Base-by-base conservation (phyloP, 2,113 vertebrate genomes). In the Cochlearius cochlearius region DNA sequence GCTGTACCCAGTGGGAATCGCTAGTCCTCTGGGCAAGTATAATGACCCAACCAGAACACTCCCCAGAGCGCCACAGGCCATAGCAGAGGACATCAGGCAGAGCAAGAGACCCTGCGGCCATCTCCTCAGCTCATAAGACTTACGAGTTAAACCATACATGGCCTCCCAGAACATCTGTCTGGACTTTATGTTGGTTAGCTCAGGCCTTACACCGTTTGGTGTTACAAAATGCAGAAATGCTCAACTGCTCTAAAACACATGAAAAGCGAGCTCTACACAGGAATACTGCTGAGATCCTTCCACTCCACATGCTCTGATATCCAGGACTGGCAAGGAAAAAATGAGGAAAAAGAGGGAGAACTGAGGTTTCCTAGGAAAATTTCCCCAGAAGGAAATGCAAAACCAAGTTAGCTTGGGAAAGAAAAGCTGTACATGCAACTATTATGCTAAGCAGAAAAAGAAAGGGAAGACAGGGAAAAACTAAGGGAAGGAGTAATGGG, bases 281-380 rank as follows among this genome's bases (percentile, higher is more conserved):
- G 30, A 75, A 77, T 55, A 66, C 29, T 19, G 11, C 34, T n/a
- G 86, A 95, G 75, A 76, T 55, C 76, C 39, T 90, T 58, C 66
- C 55, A 64, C 80, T 93, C 92, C 84, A 68, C 81, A 86, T 92
- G 89, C 95, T 97, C 82, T 69, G 62, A 82, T 73, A 95, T 62
- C 63, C 83, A 96, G 39, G 27, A 94, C 52, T 71, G 75, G 41
- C 60, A 26, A 60, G 66, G 64, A 25, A 81, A 50, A 78, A 59
- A 30, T 5, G 13, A 58, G 22, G 29, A 47, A 90, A 80, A 92
- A 73, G 7, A 63, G 38, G 30, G 12, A 82, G 23, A 74, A 68
- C 19, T 9, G 12, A 81, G 34, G 9, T 53, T 91, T 93, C 47
- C 62, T 50, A 62, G 14, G 50, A 78, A 92, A 79, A 76, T 11